Evolutionary conservation across 1,140 invertebrate genomes (phyloP).

Genomic region (Drosophila nannoptera): DNA sequence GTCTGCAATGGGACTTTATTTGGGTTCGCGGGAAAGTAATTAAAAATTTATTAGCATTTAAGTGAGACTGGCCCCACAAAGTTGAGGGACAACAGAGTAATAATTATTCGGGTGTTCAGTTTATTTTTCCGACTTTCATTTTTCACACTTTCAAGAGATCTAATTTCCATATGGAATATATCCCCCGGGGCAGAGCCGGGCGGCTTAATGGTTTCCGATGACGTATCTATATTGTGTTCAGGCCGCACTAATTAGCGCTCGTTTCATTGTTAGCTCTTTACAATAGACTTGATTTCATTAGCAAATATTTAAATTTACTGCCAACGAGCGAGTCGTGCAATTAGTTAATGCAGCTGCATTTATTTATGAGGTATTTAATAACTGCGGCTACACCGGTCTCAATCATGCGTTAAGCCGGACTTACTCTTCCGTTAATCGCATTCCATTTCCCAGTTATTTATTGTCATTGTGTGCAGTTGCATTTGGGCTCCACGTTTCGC

Average conservation of each 20-base stretch:
- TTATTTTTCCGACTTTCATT: no score
- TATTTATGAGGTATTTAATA: neutral
- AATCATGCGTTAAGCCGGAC: slow-evolving; percentile 7
- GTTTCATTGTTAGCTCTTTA: no score
- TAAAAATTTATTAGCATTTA: slow-evolving; percentile 71
- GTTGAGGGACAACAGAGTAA: no score
- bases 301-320: neutral
- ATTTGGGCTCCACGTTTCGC: slow-evolving; percentile 32
- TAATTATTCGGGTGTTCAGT: no score
- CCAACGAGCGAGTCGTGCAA: neutral
- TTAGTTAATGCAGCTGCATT: slow-evolving; percentile 5
- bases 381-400: neutral
- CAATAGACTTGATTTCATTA: no score
- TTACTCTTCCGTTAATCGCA: slow-evolving; percentile 3
- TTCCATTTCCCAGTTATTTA: slow-evolving; percentile 29
- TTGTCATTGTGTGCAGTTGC: slow-evolving; percentile 16
- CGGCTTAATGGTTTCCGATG: no score
- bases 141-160: no score
- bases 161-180: no score
- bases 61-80: slow-evolving; percentile 11
- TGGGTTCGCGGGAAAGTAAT: slow-evolving; percentile 47
- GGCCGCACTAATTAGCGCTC: no score
- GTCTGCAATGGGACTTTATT: slow-evolving; percentile 63
- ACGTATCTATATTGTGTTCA: no score
- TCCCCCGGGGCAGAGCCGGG: no score